Conservation (phyloP, 2,797 vertebrate genomes). For the Periparus ater region DNA sequence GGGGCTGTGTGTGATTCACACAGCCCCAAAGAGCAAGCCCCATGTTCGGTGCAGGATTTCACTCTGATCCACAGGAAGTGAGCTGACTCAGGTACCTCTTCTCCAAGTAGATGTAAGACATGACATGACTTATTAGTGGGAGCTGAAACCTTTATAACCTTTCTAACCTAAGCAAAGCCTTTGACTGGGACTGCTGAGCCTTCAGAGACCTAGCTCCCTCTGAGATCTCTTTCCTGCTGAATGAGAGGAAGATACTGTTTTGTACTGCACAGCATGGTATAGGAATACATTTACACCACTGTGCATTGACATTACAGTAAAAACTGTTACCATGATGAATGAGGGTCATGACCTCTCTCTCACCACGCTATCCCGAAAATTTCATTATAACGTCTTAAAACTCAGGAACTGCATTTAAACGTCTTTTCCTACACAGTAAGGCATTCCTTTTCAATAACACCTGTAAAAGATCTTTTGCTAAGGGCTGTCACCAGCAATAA, state of each 20-base stretch:
- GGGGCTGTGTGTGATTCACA: background rate
- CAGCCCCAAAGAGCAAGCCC: fast-evolving
- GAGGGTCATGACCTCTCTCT: background rate
- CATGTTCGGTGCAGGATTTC: background rate
- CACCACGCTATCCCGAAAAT: background rate
- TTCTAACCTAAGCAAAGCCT: background rate
- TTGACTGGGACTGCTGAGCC: background rate
- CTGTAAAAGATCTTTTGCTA: background rate
- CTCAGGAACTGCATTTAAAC: background rate
- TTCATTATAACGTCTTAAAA: background rate
- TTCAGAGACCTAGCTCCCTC: background rate
- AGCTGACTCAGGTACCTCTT: background rate
- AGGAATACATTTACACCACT: background rate
- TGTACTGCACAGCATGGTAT: fast-evolving
- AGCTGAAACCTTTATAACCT: background rate
- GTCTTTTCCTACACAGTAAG: background rate
- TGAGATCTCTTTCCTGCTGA: background rate
- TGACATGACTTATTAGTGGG: background rate
- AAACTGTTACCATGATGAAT: background rate
- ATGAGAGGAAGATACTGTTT: background rate
- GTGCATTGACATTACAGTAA: background rate
- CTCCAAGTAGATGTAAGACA: fast-evolving
- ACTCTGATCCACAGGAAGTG: background rate
- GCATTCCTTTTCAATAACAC: background rate
- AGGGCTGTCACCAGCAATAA: background rate